Base-by-base conservation (phyloP, 2,113 vertebrate species). In the Carassius auratus region DNA sequence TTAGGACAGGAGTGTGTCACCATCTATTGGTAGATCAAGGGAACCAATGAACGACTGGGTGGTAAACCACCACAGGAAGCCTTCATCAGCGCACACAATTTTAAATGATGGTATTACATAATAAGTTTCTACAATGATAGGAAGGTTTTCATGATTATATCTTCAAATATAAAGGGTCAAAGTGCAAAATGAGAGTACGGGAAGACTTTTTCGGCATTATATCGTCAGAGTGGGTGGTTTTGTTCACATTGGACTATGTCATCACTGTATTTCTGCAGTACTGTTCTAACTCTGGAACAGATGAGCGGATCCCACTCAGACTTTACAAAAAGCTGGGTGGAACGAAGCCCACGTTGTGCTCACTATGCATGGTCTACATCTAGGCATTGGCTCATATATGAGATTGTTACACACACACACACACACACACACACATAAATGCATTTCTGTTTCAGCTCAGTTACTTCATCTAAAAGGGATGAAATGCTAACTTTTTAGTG, bases 301-400 rank as follows among this genome's bases (percentile, higher is more conserved):
- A 75, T 38, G 87, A 87, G 84, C 50, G 62, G 88, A 88, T 92
- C 92, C 93, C 88, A 94, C 94, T 88, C 81, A 86, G 74, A 38
- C 81, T 93, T 93, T 93, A 93, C 92, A 92, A 94, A 92, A 93
- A 93, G 90, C 89, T 78, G 76, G 61, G 83, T 84, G 19, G 84
- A 87, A n/a, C 86, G 23, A 87, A 85, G 86, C 93, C 93, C 90
- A 93, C 92, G 88, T 90, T 55, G 19, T 6, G 14, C 84, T 64
- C 9, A 33, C 78, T 61, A 64, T 62, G 42, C 55, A 9, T 59
- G 26, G 69, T 8, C 71, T 52, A 42, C 68, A 76, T 59, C 71
- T 38, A 76, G 74, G 23, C 59, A 83, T 76, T 14, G 48, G 84
- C 68, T 84, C 84, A 55, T 77, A 79, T 77, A 59, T 6, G 7